Base-by-base conservation (phyloP, 2,797 vertebrate genomes). In the Benthosema pterotum region DNA sequence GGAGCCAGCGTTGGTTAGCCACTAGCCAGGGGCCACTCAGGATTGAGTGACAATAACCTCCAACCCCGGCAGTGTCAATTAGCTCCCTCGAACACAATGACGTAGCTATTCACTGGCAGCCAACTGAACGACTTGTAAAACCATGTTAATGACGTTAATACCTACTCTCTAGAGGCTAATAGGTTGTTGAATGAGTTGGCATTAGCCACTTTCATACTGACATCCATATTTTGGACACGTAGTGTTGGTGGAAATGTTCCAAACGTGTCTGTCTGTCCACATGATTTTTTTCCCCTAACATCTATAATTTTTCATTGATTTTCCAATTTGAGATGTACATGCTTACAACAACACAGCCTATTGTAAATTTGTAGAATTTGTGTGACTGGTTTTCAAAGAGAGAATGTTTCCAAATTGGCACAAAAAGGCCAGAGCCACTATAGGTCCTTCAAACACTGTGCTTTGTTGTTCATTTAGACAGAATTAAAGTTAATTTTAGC, bases 1-100 rank as follows among this genome's bases (percentile, higher is more conserved):
- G 60, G 65, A 73, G 77, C 77, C 77, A 77, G 75, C 59, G 82
- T 87, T 73, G 79, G 75, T 77, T 67, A 80, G 78, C 46, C n/a
- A n/a, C n/a, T n/a, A n/a, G n/a, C n/a, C n/a, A 52, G 38, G 32
- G 60, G 80, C 69, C 9, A 63, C 76, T 79, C 66, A 60, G 67
- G 77, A 58, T 53, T 52, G 69, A 69, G 52, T 78, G 83, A 86
- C 84, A 87, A 87, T 83, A 76, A 80, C 78, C 65, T 55, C 69
- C 79, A 16, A 79, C 76, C 80, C 78, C 77, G 57, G 79, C 77
- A 72, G 74, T 74, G 65, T 74, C 83, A 84, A 87, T 89, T 88
- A 88, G 72, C 77, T 83, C 50, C 58, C 18, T 11, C 17, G 5
- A 47, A 53, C 74, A 88, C 77, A 84, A 79, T 65, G 72, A 72